Conservation (phyloP, 1,140 invertebrate genomes). For the Coenobita brevimanus region DNA sequence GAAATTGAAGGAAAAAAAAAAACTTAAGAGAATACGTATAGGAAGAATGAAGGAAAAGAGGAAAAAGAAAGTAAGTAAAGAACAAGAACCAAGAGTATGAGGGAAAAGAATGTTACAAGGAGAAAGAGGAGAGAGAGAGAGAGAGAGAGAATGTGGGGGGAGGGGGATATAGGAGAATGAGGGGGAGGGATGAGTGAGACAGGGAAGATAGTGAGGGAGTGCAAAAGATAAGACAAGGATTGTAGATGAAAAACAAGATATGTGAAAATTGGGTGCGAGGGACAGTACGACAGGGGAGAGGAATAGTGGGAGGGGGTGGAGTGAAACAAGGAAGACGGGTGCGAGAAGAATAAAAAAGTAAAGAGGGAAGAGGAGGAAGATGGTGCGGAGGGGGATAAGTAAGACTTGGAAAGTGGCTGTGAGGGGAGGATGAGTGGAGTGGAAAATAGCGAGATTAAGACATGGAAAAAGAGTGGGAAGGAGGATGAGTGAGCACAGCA, state of each 20-base stretch:
- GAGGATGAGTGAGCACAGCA: background rate
- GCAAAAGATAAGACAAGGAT: too few species aligned
- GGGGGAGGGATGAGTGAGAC: background rate
- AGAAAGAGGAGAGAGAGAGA: background rate
- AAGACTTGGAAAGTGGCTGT: background rate
- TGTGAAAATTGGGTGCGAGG: background rate
- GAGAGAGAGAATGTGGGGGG: background rate
- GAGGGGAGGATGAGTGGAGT: background rate
- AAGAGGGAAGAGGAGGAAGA: constrained; percentile 24
- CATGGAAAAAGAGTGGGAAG: background rate
- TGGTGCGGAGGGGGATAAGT: background rate
- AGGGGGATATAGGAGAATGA: background rate
- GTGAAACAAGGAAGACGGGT: background rate
- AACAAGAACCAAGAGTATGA: too few species aligned
- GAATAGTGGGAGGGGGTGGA: background rate
- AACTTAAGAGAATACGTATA: too few species aligned
- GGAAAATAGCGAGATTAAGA: background rate
- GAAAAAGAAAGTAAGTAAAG: too few species aligned
- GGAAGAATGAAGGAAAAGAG: too few species aligned
- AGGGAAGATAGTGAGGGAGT: background rate
- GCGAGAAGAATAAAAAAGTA: background rate
- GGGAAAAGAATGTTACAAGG: too few species aligned
- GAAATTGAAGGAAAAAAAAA: too few species aligned
- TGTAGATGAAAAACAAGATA: too few species aligned
- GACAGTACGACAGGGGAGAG: background rate